Conservation (phyloP, 2,797 vertebrate genomes). For the Enteromius unitaeniatus region DNA sequence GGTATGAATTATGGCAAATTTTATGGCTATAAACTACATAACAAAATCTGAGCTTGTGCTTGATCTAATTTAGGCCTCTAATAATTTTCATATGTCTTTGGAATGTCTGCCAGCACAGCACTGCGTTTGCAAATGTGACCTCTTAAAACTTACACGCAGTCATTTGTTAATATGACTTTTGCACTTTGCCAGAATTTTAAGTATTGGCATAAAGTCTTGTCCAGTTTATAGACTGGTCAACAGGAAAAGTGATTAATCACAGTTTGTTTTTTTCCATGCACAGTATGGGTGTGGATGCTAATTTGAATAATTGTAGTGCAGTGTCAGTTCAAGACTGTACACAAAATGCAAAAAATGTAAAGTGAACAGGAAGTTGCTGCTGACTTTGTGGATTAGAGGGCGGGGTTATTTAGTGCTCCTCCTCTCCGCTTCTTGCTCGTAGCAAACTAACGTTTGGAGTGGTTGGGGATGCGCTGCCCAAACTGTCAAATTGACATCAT, state of each 20-base stretch:
- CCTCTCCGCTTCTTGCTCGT: neutral
- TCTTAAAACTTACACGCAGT: neutral
- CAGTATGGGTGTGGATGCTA: constrained; percentile 3
- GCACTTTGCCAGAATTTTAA: neutral
- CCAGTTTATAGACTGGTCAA: neutral
- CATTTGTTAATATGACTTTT: constrained; percentile 14
- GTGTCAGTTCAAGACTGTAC: neutral
- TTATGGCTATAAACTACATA: constrained; percentile 43
- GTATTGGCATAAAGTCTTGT: neutral
- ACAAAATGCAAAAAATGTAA: neutral
- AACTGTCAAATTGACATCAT: neutral
- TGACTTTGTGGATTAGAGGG: neutral
- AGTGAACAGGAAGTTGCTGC: neutral
- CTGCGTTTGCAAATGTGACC: constrained; percentile 20
- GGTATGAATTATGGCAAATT: constrained; percentile 43
- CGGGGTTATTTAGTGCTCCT: neutral
- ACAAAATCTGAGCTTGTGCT: constrained; percentile 21
- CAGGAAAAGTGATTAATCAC: neutral
- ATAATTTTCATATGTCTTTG: constrained; percentile 48
- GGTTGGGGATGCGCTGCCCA: neutral
- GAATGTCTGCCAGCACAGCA: constrained; percentile 26
- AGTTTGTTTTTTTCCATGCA: neutral
- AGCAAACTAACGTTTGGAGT: neutral
- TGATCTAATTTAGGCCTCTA: constrained; percentile 39
- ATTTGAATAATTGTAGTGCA: neutral